A percentile compares a stretch with the other conserved stretches of the same genome.
Evolutionary conservation across 2,797 vertebrate genomes (phyloP).

Genomic region (Limosa lapponica): DNA sequence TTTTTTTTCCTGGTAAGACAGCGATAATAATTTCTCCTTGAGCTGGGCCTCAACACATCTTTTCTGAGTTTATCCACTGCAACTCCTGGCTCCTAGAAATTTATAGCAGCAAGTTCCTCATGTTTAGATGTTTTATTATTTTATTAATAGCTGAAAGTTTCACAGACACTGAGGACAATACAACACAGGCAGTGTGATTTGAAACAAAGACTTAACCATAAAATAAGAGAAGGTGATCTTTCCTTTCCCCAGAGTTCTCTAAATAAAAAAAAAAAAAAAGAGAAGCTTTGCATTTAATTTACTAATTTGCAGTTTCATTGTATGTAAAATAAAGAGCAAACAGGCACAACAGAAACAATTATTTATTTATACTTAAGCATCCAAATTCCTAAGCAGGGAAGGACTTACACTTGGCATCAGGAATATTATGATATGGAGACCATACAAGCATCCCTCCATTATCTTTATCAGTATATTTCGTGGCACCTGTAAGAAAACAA

Average conservation of each 20-base stretch:
- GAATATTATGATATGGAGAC: constrained; percentile 92
- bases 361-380: neutral
- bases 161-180: neutral
- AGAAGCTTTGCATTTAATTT: neutral
- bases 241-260: neutral
- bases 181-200: neutral
- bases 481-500: constrained; percentile 82
- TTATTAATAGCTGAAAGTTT: neutral
- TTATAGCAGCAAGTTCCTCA: neutral
- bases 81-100: neutral
- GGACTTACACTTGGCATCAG: constrained; percentile 91
- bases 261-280: neutral
- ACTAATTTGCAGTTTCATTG: neutral
- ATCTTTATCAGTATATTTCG: constrained; percentile 94
- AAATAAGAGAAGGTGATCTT: neutral
- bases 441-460: constrained; percentile 97
- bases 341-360: neutral
- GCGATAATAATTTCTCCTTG: neutral
- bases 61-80: neutral
- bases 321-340: neutral
- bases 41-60: neutral
- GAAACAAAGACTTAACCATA: constrained; percentile 17
- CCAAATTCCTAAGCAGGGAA: neutral
- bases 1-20: neutral
- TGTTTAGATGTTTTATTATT: neutral